Evolutionary conservation across 1,140 invertebrate genomes (phyloP), one percentile per base, ranked within the genome.

Genomic region (Geopemphigus sp.): DNA sequence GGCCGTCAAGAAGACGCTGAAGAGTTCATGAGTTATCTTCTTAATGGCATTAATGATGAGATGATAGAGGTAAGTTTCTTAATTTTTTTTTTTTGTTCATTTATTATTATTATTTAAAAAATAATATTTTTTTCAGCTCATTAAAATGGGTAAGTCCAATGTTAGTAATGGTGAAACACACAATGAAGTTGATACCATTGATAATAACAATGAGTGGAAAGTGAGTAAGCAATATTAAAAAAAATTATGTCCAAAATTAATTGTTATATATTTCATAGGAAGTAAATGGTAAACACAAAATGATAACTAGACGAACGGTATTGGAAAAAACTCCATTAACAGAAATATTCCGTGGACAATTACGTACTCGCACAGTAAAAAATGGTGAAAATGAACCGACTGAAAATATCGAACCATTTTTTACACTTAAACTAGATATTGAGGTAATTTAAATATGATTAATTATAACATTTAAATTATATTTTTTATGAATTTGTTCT

Each of bases 21-120:
- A 85, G 96, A 98, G 84, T 98, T 98, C 86, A 88, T 98, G 1
- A 93, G 93, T 17, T 96, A 93, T 86, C 88, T 98, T 66, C 88
- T 98, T 1, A 98, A 98, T 86, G 93, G 93, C 47, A 89, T 98
- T 50, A 96, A 97, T 85, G 96, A 98, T 86, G 96, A 98, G 87
- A 97, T 98, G 95, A 86, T 95, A 0, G 93, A 95, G 86, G 92
- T 94, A 84, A 82, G 83, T 82, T 54, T 82, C 4, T 39, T 39
- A 1, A 50, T 32, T 39, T 12, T 32, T 68, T 4, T 0, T 70
- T 14, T 66, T n/a, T 10, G 19, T 54, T 1, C 14, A 32, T n/a
- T 73, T 17, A 10, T 39, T 57, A 59, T 32, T 24, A 15, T n/a
- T n/a, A n/a, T n/a, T n/a, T n/a, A n/a, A n/a, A n/a, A n/a, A n/a